Evolutionary conservation across 2,113 vertebrate genomes (phyloP).

Genomic region (Hemibagrus wyckioides): DNA sequence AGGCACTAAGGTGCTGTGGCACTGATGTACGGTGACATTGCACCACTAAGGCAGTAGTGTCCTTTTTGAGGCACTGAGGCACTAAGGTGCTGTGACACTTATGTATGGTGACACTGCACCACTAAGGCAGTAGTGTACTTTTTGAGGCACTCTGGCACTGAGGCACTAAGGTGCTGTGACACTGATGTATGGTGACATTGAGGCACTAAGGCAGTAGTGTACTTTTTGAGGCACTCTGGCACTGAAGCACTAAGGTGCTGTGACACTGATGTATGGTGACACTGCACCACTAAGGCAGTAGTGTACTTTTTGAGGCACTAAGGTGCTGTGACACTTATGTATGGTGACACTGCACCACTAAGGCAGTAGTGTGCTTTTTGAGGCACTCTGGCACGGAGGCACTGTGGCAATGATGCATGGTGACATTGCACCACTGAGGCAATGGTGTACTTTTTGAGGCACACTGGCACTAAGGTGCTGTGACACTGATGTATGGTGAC

Average conservation of each 20-base stretch:
- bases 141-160: neutral
- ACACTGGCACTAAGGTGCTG: neutral
- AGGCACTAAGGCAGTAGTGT: neutral
- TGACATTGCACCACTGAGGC: neutral
- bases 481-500: neutral
- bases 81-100: neutral
- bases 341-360: neutral
- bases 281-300: too few species aligned
- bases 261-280: too few species aligned
- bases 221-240: neutral
- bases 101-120: too few species aligned
- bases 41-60: too few species aligned
- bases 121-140: neutral
- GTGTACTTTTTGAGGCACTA: too few species aligned
- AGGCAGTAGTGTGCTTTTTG: neutral
- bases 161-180: rapidly evolving
- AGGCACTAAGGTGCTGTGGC: neutral
- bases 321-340: neutral
- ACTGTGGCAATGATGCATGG: rapidly evolving
- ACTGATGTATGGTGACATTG: neutral
- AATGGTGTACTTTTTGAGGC: too few species aligned
- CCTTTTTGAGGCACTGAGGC: too few species aligned
- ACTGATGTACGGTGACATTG: too few species aligned
- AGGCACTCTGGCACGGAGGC: neutral
- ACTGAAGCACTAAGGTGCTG: neutral